Percentiles rank a stretch among this genome's conserved stretches.
Conservation (phyloP, 2,113 vertebrate genomes). For the Noturus placidus region DNA sequence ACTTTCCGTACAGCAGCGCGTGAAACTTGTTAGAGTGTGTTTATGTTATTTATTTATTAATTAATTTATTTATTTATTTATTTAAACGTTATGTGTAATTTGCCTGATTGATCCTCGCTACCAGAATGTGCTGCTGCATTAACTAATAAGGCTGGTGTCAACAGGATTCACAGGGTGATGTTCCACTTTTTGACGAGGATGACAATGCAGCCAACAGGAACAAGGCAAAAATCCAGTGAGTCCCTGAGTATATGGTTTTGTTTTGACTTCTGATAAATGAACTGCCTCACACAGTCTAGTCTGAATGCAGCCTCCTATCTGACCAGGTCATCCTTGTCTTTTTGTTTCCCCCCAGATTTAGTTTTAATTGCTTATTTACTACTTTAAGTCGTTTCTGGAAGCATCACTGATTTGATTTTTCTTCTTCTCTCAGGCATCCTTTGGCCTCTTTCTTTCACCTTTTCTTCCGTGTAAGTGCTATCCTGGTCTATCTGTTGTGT, state of each 20-base stretch:
- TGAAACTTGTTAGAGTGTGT: background rate
- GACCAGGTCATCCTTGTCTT: background rate
- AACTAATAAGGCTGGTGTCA: background rate
- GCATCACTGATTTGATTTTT: background rate
- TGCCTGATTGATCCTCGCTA: background rate
- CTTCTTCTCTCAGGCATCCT: constrained; percentile 75
- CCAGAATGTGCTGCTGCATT: background rate
- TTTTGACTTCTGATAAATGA: background rate
- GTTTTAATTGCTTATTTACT: background rate
- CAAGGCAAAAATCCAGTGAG: constrained; percentile 80
- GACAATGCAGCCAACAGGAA: constrained; percentile 69
- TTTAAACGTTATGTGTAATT: background rate
- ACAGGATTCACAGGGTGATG: constrained; percentile 83
- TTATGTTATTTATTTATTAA: background rate
- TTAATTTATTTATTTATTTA: background rate
- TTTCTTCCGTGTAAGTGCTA: constrained; percentile 87
- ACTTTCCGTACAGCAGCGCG: background rate
- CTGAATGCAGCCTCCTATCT: background rate
- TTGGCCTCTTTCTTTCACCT: constrained; percentile 88
- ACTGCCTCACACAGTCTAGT: background rate
- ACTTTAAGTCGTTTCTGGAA: background rate
- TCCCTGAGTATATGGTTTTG: background rate
- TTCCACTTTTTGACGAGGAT: constrained; percentile 90
- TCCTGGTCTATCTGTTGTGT: constrained; percentile 66
- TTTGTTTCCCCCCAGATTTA: background rate